These are phyloP conservation scores for Lutjanus argentimaculatus DNA, from an alignment of 2,797 vertebrate species.

Conservation along the genomic window DNA sequence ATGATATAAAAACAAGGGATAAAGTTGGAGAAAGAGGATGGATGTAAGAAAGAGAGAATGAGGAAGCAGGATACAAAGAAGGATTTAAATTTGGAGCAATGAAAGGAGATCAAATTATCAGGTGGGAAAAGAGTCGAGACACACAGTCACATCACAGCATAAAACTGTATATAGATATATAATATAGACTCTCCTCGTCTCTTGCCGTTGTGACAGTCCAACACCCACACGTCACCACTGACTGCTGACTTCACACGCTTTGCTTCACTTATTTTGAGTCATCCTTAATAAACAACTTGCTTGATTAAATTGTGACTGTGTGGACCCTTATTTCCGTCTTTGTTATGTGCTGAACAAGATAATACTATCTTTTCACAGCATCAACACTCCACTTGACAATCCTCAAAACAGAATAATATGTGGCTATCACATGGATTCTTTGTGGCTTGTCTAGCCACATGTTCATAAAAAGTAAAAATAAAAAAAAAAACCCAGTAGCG, in stretches of 20 bases:
- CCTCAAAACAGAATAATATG: constrained; percentile 38
- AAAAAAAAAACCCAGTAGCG: background rate
- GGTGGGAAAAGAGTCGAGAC: background rate
- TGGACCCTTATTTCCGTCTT: background rate
- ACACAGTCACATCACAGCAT: constrained; percentile 12
- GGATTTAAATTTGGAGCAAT: background rate
- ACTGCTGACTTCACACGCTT: background rate
- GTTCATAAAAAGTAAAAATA: background rate
- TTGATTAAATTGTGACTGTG: background rate
- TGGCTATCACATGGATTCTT: constrained; percentile 5
- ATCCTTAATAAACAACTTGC: background rate
- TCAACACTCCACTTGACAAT: constrained; percentile 10
- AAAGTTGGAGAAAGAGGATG: background rate
- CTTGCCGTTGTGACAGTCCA: background rate
- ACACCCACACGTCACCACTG: background rate
- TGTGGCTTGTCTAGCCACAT: background rate
- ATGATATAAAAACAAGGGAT: background rate
- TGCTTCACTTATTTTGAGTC: background rate
- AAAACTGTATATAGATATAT: constrained; percentile 16
- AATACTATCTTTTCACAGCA: background rate
- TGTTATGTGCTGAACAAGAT: background rate
- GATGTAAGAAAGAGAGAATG: background rate
- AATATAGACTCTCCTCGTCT: background rate
- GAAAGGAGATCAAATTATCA: background rate
- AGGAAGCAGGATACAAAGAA: background rate